These are phyloP conservation scores for Machaerirhynchus nigripectus DNA, from an alignment of 2,113 vertebrate species.

Conservation along the genomic window DNA sequence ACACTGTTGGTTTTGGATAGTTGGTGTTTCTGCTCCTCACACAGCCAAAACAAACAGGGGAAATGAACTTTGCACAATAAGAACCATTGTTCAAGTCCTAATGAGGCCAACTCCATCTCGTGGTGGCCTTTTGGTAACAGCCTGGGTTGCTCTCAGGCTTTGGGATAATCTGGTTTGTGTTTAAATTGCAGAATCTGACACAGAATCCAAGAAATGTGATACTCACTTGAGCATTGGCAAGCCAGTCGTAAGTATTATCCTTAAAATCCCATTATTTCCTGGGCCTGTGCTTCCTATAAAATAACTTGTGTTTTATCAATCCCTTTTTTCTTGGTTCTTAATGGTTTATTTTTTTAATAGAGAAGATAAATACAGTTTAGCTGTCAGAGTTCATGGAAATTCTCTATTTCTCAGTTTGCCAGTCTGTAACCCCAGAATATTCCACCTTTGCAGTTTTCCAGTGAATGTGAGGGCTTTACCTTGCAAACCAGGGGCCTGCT, in stretches of 20 bases:
- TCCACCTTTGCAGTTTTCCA: not conserved
- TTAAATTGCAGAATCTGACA: slow-evolving; percentile 71
- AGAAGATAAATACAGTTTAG: not conserved
- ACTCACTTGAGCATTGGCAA: slow-evolving; percentile 70
- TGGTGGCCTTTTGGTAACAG: slow-evolving; percentile 27
- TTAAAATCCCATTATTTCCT: not conserved
- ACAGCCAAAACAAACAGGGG: slow-evolving; percentile 57
- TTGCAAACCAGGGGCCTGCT: not conserved
- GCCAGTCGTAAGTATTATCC: slow-evolving; percentile 74
- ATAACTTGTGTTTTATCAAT: not conserved
- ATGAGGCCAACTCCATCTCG: slow-evolving; percentile 35
- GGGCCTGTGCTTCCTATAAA: not conserved
- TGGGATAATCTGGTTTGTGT: slow-evolving; percentile 32
- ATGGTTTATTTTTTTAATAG: not conserved
- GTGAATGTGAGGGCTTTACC: not conserved
- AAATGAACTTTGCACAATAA: slow-evolving; percentile 55
- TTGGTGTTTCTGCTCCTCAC: slow-evolving; percentile 8
- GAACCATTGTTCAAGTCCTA: slow-evolving; percentile 33
- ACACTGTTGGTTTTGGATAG: slow-evolving; percentile 41
- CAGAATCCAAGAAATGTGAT: slow-evolving; percentile 70
- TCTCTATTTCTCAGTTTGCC: not conserved
- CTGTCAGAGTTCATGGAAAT: not conserved
- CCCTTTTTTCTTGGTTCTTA: not conserved
- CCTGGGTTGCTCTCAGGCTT: not conserved
- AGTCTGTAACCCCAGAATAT: not conserved